Evolutionary conservation across 1,140 invertebrate genomes (phyloP).

Genomic region (Hylyphantes graminicola): DNA sequence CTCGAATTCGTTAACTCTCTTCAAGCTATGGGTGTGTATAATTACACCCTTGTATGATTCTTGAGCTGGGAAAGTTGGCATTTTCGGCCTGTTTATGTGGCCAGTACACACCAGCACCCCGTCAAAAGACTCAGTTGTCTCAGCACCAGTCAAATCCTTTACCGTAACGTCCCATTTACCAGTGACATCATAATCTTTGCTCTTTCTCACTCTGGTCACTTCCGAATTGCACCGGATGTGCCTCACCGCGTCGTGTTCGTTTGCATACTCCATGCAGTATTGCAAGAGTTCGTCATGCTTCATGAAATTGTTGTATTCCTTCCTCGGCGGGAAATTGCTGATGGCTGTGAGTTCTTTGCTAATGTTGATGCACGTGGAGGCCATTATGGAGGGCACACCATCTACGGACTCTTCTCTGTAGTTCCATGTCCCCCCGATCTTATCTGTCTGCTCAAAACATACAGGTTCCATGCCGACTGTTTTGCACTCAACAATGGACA

Average conservation of each 20-base stretch:
- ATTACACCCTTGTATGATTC: constrained; percentile 68
- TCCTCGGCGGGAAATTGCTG: constrained; percentile 67
- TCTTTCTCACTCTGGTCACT: constrained; percentile 55
- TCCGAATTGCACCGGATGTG: constrained; percentile 59
- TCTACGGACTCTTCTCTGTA: constrained; percentile 66
- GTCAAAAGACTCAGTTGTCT: constrained; percentile 66
- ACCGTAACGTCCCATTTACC: constrained; percentile 67
- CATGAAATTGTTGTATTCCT: constrained; percentile 66
- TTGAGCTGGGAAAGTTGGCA: constrained; percentile 59
- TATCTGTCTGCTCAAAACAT: constrained; percentile 59
- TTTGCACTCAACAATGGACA: constrained; percentile 61
- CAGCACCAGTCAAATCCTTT: constrained; percentile 46
- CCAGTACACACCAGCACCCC: constrained; percentile 68
- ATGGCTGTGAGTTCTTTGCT: constrained; percentile 68
- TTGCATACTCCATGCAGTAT: constrained; percentile 67
- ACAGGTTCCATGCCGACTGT: neutral
- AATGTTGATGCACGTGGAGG: constrained; percentile 9
- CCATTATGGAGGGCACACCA: constrained; percentile 63
- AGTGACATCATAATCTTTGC: constrained; percentile 65
- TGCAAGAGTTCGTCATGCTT: constrained; percentile 66
- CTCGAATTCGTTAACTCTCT: constrained; percentile 64
- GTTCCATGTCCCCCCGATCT: constrained; percentile 71
- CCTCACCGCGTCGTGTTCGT: constrained; percentile 65
- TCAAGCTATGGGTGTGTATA: constrained; percentile 70
- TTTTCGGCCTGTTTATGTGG: constrained; percentile 41